Conservation (phyloP, 2,888 invertebrate species). For the Diarsia mendica region DNA sequence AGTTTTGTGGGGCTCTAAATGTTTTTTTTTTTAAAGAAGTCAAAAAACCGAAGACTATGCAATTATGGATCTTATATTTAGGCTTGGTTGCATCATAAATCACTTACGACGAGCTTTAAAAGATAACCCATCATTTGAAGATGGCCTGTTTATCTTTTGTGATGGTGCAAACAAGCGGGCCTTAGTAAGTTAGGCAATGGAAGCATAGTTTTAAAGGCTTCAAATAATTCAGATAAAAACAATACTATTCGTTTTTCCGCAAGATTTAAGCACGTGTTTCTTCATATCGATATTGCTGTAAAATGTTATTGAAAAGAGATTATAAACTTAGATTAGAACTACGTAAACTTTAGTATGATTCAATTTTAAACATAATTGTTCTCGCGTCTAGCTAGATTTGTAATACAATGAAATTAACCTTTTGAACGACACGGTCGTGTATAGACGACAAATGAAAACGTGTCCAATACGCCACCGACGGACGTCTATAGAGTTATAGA, state of each 20-base stretch:
- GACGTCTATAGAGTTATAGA: too few relatives aligned
- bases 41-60: background rate
- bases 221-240: constrained; percentile 14
- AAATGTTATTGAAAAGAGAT: constrained; percentile 17
- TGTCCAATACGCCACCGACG: too few relatives aligned
- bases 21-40: constrained; percentile 3
- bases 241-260: constrained; percentile 15
- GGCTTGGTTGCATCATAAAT: background rate
- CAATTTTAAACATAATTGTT: background rate
- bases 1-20: constrained; percentile 7
- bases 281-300: background rate
- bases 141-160: background rate
- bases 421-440: too few relatives aligned
- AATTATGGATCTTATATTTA: background rate
- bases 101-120: background rate
- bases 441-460: too few relatives aligned
- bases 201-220: background rate
- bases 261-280: constrained; percentile 32
- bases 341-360: background rate
- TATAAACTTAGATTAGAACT: background rate
- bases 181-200: background rate
- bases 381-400: background rate
- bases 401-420: background rate
- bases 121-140: background rate
- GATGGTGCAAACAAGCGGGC: background rate